Percentiles rank a stretch among this genome's conserved stretches.
These are phyloP conservation scores for Enteromius afrohamiltoni DNA, from an alignment of 2,797 vertebrate genomes.

Conservation along the genomic window DNA sequence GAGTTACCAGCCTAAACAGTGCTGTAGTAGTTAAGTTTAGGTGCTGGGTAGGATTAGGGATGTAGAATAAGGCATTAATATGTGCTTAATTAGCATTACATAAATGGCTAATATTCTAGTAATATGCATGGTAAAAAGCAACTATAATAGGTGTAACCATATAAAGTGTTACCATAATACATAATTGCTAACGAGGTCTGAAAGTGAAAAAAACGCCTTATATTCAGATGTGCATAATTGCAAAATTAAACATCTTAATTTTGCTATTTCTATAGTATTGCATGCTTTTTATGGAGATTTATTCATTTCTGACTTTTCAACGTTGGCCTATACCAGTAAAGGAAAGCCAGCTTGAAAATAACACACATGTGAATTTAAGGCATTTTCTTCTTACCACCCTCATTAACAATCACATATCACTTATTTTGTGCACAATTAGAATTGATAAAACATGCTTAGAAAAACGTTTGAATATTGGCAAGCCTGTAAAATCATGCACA, in stretches of 20 bases:
- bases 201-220: no score
- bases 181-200: no score
- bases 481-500: background rate
- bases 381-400: rapidly evolving
- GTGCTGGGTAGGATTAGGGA: no score
- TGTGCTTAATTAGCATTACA: no score
- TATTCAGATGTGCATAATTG: background rate
- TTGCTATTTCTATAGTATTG: background rate
- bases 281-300: background rate
- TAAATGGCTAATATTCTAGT: no score
- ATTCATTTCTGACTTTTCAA: background rate
- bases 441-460: background rate
- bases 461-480: background rate
- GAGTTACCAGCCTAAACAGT: background rate
- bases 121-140: no score
- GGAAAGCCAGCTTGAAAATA: background rate
- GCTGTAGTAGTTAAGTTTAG: no score
- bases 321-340: background rate
- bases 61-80: no score
- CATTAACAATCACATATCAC: background rate
- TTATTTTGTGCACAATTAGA: background rate
- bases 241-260: background rate
- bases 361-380: background rate
- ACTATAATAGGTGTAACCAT: no score
- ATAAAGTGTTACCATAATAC: no score